Evolutionary conservation across 2,888 invertebrate species (phyloP), one percentile per base, ranked within the genome.

Genomic region (Brachyptera risi): DNA sequence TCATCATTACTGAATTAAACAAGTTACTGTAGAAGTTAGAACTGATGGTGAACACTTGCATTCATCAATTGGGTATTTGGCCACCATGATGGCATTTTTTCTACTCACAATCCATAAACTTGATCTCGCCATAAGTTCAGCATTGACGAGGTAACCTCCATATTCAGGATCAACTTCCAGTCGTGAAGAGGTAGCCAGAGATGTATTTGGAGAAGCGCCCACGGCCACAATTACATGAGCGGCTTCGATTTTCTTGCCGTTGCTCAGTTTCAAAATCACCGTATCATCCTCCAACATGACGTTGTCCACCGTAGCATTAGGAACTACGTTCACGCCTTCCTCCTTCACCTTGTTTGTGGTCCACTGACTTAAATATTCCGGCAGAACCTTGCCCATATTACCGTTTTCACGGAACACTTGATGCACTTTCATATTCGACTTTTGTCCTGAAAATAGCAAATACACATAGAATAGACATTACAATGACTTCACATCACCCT

Each of bases 121-220:
- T 19, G 83, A 80, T 57, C 90, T 79, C 0, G 92, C 91, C 76
- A 90, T 86, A 68, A 98, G 79, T 78, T 97, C 96, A 0, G 95
- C 89, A 76, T 96, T 96, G 5, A 96, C 96, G 59, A 90, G 78
- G 74, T 87, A 89, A 26, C 97, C 98, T 61, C 96, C 96, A 63
- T 85, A 76, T 59, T 79, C 79, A 0, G 82, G 80, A 76, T 93
- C 88, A 23, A 89, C 77, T 79, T 96, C 95, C 65, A 96, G 80
- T 56, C 84, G 83, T 4, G 94, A 89, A 31, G 80, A 75, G 66
- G 75, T 74, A 9, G 94, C 95, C 67, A 97, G 75, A 35, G 85
- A 82, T 5, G 85, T 86, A 72, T 92, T 92, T 3, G 93, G 88
- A 71, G 87, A 83, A 61, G 87, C 83, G 56, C 96, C 96, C 58